Evolutionary conservation across 2,113 vertebrate genomes (phyloP), one percentile per base, ranked within the genome.

Genomic region (Patagioenas fasciata): DNA sequence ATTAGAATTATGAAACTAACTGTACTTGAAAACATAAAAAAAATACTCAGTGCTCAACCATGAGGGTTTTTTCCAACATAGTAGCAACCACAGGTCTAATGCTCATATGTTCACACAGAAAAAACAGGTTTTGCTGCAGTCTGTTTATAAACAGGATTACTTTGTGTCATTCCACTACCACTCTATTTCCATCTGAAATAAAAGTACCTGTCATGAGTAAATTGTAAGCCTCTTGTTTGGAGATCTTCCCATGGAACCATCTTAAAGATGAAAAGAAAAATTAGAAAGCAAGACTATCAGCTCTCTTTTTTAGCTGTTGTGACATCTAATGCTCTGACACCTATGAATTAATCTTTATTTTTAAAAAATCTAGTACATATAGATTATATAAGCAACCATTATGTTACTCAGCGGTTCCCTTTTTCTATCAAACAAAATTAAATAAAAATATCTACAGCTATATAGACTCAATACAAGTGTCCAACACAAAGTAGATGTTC

Each of bases 241-340:
- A 38, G 38, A 38, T 38, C 38, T 38, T 38, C 38, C 38, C 38
- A 38, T 38, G 38, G 38, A 38, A 38, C 38, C 99, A 99, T 97
- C 99, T 99, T 96, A 66, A 77, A 79, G 51, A 96, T 72, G 95
- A 95, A 97, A 34, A 91, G 64, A 97, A 97, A 85, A 77, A 96
- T 36, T 48, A 66, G 34, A 70, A 80, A 77, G 47, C 73, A 71
- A 67, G 95, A 79, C 84, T 40, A 75, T 20, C 26, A 75, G 38
- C 29, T 61, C 72, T n/a, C 48, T 77, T 26, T 64, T 38, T 48
- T 64, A 79, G 72, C 58, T 74, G 48, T 88, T 26, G 70, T 82
- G 72, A 74, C 61, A 92, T 21, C 71, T 70, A 79, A 93, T 92
- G 85, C 51, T 95, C 96, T 95, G 93, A 26, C 29, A 70, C 50